Conservation (phyloP, 2,888 invertebrate species). For the Pollenia amentaria region DNA sequence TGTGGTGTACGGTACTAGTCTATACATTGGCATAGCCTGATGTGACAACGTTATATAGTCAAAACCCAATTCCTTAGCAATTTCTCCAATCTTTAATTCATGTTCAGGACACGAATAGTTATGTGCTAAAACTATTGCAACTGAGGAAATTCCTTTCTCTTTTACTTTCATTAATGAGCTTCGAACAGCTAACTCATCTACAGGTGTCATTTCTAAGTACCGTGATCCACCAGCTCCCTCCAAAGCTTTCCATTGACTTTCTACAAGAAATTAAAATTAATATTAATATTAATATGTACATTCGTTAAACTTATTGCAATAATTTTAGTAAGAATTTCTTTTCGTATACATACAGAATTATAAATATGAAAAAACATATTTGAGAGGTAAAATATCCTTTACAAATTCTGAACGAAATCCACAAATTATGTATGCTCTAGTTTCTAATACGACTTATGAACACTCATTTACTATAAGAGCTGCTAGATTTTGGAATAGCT, state of each 20-base stretch:
- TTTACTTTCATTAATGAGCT: conserved; percentile 88
- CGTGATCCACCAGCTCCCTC: conserved; percentile 90
- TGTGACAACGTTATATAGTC: conserved; percentile 96
- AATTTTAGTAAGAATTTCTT: no score
- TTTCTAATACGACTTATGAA: no score
- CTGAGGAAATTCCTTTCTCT: conserved; percentile 92
- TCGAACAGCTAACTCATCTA: conserved; percentile 89
- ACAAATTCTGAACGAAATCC: no score
- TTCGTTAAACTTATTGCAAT: no score
- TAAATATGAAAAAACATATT: no score
- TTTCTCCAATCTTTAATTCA: conserved; percentile 91
- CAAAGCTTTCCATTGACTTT: conserved; percentile 84
- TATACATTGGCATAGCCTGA: conserved; percentile 97
- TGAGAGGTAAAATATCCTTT: no score
- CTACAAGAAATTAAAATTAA: conserved; percentile 75
- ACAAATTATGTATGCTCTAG: no score
- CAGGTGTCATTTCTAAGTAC: conserved; percentile 89
- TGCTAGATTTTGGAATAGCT: no score
- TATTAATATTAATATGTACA: no score
- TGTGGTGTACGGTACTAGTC: conserved; percentile 97
- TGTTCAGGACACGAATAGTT: conserved; percentile 96
- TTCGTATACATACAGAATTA: no score
- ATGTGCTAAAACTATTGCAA: conserved; percentile 97
- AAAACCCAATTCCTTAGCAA: conserved; percentile 94
- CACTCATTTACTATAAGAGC: no score